Evolutionary conservation across 2,797 vertebrate species (phyloP), one percentile per base, ranked within the genome.

Genomic region (Cyclopterus lumpus): DNA sequence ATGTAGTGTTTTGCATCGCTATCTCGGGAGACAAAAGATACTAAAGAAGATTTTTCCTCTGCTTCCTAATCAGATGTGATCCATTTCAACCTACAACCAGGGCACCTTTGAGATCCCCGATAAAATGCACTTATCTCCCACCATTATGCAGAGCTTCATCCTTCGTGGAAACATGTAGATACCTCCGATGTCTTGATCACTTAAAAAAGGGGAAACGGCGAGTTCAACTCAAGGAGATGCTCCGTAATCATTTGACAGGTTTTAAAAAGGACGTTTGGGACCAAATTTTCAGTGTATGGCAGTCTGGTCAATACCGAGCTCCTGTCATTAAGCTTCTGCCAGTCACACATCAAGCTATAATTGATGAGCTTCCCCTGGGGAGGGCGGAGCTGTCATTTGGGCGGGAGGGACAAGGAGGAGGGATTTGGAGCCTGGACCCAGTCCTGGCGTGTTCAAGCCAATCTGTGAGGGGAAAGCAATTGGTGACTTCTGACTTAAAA

Each of bases 261-360:
- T 93, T 89, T 88, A 84, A 86, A 91, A 90, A 86, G 85, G 88
- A 85, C 67, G 66, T 90, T 82, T 81, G 82, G 90, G 88, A 92
- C 84, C 83, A 77, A 6, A 89, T 92, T 93, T 93, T 91, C 84
- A 86, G 83, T 77, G 88, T 92, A 88, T 87, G 92, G 88, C 91
- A 92, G 90, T 79, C 66, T 65, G 91, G 93, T 95, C 94, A 94
- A 94, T 94, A 93, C 85, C 51, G 89, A 89, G 91, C 91, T 91
- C 85, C 89, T 93, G 93, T 94, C 93, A 93, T 94, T 94, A 94
- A 93, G 93, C 84, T 87, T 86, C 90, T 94, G 94, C 91, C 93
- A 94, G 90, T 94, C 94, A 95, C 94, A 94, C 92, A 94, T 92
- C 90, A 88, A 89, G 87, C 85, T 73, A 88, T 93, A 94, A 95